Evolutionary conservation across 2,113 vertebrate species (phyloP).

Genomic region (Ciconia stormi): DNA sequence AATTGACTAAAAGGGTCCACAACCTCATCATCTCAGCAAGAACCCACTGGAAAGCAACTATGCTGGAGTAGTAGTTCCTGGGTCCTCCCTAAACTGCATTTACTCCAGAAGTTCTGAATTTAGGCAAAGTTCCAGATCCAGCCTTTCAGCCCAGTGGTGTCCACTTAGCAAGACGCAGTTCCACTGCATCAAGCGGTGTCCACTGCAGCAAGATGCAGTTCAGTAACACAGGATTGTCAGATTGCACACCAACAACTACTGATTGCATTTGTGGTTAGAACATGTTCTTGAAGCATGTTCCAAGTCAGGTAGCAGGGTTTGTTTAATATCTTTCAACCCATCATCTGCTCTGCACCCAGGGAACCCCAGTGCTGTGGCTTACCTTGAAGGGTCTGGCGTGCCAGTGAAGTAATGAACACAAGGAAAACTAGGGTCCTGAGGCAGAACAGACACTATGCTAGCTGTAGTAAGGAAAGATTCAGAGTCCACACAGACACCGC

Average conservation of each 20-base stretch:
- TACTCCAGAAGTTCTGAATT: not conserved
- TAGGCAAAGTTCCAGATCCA: not conserved
- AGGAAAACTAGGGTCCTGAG: slow-evolving; percentile 72
- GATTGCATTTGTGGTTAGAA: not conserved
- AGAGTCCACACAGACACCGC: slow-evolving; percentile 78
- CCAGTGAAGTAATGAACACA: slow-evolving; percentile 84
- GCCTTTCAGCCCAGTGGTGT: not conserved
- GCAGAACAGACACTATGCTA: slow-evolving; percentile 80
- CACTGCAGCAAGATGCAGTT: not conserved
- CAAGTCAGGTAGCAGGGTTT: not conserved
- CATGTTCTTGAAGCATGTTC: not conserved
- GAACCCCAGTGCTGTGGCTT: not conserved
- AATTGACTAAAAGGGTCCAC: not conserved
- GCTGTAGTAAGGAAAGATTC: slow-evolving; percentile 80
- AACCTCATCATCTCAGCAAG: not conserved
- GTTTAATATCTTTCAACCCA: not conserved
- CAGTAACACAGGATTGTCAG: not conserved
- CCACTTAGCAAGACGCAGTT: not conserved
- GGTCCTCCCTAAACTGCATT: not conserved
- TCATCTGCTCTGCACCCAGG: not conserved
- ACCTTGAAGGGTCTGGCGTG: slow-evolving; percentile 84
- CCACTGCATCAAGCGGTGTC: too few relatives aligned
- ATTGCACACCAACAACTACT: not conserved
- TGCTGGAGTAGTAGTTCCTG: not conserved
- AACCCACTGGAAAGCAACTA: not conserved